A percentile compares a stretch with the other conserved stretches of the same genome.
These are phyloP conservation scores for Alosa sapidissima DNA, from an alignment of 2,797 vertebrate genomes.

Conservation along the genomic window DNA sequence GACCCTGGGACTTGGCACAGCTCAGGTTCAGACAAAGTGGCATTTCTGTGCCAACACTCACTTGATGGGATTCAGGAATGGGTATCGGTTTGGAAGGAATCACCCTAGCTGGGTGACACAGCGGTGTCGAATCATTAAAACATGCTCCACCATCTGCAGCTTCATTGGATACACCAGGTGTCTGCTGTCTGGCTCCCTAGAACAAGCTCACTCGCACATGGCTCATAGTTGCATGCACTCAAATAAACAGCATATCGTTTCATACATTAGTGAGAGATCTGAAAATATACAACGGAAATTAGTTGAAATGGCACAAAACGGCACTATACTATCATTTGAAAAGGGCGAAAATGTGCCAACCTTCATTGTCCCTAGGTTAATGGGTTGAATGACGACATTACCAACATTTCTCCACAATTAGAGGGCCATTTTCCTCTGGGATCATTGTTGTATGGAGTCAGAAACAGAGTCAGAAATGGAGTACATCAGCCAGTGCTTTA, in stretches of 20 bases:
- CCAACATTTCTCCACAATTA: slow-evolving; percentile 2
- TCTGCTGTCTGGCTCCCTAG: slow-evolving; percentile 41
- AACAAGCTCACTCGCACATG: slow-evolving; percentile 36
- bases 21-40: neutral
- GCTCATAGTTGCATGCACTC: neutral
- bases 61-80: slow-evolving; percentile 21
- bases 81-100: slow-evolving; percentile 28
- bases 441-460: neutral
- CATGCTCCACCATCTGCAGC: slow-evolving; percentile 50
- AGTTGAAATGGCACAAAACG: neutral
- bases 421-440: neutral
- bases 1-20: neutral
- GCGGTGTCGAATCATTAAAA: slow-evolving; percentile 45
- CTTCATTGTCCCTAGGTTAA: neutral
- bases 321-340: neutral
- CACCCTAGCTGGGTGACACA: slow-evolving; percentile 1
- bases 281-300: neutral
- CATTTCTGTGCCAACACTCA: slow-evolving; percentile 1
- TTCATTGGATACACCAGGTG: slow-evolving; percentile 47
- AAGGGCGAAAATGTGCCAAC: neutral
- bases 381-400: neutral
- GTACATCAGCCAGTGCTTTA: neutral
- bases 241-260: neutral
- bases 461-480: neutral
- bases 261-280: neutral